These are phyloP conservation scores for Ciconia maguari DNA, from an alignment of 2,113 vertebrate genomes.

Conservation along the genomic window DNA sequence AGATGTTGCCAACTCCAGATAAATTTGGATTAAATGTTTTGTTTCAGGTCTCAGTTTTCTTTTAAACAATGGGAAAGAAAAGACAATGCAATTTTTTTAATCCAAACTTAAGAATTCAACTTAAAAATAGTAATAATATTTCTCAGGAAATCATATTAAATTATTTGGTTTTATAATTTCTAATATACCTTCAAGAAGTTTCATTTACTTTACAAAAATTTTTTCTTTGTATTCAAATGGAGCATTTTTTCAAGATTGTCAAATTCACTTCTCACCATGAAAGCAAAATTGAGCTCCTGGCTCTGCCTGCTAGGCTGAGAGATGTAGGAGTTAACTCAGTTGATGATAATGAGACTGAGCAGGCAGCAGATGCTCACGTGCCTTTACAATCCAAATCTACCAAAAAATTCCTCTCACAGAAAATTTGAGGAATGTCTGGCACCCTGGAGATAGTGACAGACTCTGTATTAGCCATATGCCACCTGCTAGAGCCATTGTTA, in stretches of 20 bases:
- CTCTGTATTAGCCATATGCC: conserved; percentile 75
- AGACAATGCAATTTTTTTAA: not conserved
- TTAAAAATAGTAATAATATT: not conserved
- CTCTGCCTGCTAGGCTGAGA: conserved; percentile 39
- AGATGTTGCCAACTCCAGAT: not conserved
- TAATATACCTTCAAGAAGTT: not conserved
- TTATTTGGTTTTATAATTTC: not conserved
- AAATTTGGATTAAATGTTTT: not conserved
- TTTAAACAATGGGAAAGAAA: not conserved
- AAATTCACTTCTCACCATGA: not conserved
- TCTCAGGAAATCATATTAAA: not conserved
- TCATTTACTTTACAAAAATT: not conserved
- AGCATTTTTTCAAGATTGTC: not conserved
- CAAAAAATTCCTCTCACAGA: conserved; percentile 72
- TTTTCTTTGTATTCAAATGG: not conserved
- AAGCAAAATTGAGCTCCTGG: conserved; percentile 16
- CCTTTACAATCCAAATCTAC: conserved; percentile 89
- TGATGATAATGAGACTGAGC: conserved; percentile 86
- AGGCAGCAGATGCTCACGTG: conserved; percentile 94
- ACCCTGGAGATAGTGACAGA: conserved; percentile 72
- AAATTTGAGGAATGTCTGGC: conserved; percentile 76
- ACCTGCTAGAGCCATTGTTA: conserved; percentile 89
- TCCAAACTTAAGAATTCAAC: not conserved
- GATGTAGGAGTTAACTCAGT: conserved; percentile 78
- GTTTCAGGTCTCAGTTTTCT: not conserved